These are phyloP conservation scores for Empis stercorea DNA, from an alignment of 2,888 invertebrate species.

Conservation along the genomic window DNA sequence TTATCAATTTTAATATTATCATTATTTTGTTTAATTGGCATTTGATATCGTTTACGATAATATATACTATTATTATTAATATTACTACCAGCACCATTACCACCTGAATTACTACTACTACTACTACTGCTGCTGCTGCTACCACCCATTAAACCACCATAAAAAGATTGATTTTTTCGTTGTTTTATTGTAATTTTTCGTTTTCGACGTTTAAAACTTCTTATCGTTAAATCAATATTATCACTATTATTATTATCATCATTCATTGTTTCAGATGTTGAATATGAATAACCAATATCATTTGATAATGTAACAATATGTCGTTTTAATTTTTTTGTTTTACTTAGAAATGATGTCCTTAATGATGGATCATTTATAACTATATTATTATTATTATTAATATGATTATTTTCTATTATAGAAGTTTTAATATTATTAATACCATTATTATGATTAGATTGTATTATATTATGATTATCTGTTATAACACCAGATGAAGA, in stretches of 20 bases:
- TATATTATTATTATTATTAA: no score
- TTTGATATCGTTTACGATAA: not conserved
- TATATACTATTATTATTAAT: constrained; percentile 3
- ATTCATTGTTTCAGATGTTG: no score
- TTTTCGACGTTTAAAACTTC: constrained; percentile 6
- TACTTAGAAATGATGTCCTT: no score
- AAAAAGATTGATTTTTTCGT: not conserved
- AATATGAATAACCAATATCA: no score
- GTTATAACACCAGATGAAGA: not conserved
- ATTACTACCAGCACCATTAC: constrained; percentile 2
- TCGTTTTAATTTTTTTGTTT: no score
- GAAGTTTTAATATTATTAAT: no score
- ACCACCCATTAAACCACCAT: not conserved
- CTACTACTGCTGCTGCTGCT: no score
- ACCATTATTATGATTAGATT: no score
- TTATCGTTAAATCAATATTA: constrained; percentile 1
- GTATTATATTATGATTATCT: no score
- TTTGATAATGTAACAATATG: no score
- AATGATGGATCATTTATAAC: no score
- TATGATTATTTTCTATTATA: no score
- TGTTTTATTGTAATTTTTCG: constrained; percentile 12
- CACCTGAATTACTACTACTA: not conserved
- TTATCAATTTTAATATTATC: not conserved
- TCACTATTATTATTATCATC: not conserved
- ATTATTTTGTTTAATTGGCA: not conserved